Percentiles rank a stretch among this genome's conserved stretches.
These are phyloP conservation scores for Chrosomus eos DNA, from an alignment of 2,797 vertebrate genomes.

Conservation along the genomic window DNA sequence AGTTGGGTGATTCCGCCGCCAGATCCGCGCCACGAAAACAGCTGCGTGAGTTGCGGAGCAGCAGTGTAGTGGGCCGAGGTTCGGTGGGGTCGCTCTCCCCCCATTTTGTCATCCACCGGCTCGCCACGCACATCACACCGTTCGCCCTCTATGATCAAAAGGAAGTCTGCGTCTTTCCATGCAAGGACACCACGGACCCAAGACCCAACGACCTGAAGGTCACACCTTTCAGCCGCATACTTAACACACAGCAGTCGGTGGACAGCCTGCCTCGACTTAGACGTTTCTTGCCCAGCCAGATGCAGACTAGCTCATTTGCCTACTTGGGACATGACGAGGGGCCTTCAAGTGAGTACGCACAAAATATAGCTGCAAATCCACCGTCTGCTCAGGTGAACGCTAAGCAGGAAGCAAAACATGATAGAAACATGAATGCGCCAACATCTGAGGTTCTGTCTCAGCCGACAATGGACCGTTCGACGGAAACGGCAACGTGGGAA, in stretches of 20 bases:
- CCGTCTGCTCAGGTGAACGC: slow-evolving; percentile 56
- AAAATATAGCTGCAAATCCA: slow-evolving; percentile 28
- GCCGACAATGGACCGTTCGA: slow-evolving; percentile 77
- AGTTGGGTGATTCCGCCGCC: slow-evolving; percentile 93
- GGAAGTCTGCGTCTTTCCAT: slow-evolving; percentile 87
- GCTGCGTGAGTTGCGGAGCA: slow-evolving; percentile 85
- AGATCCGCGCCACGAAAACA: slow-evolving; percentile 81
- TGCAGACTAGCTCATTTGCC: slow-evolving; percentile 88
- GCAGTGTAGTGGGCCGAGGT: slow-evolving; percentile 76
- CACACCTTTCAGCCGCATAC: slow-evolving; percentile 90
- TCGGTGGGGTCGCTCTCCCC: slow-evolving; percentile 82
- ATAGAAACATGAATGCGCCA: slow-evolving; percentile 65
- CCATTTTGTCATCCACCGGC: slow-evolving; percentile 81
- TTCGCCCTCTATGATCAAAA: slow-evolving; percentile 85
- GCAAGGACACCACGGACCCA: slow-evolving; percentile 87
- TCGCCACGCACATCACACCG: slow-evolving; percentile 83
- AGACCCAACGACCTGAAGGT: slow-evolving; percentile 92
- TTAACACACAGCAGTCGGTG: slow-evolving; percentile 93
- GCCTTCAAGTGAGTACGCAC: slow-evolving; percentile 54
- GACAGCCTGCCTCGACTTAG: slow-evolving; percentile 94
- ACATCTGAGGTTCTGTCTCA: slow-evolving; percentile 76
- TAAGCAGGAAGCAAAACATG: slow-evolving; percentile 61
- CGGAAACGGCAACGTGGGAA: slow-evolving; percentile 71
- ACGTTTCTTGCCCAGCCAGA: slow-evolving; percentile 89
- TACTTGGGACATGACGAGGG: slow-evolving; percentile 86